phyloP scores from a whole-genome alignment of 2,888 invertebrate species.

The Plagodis pulveraria region DNA sequence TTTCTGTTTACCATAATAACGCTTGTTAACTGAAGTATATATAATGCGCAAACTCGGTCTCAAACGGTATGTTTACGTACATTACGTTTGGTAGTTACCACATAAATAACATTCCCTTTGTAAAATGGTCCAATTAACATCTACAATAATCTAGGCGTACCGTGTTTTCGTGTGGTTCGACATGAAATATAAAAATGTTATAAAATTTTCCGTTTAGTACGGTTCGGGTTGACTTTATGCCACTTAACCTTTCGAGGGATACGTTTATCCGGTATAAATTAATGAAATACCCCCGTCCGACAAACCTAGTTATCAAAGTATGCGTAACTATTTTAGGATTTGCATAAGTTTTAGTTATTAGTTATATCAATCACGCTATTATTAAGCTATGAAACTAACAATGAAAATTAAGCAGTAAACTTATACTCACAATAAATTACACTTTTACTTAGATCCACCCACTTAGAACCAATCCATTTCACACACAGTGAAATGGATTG shows the following conservation, averaged over 20 bases:
- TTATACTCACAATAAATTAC: too few species aligned
- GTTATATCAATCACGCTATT: too few species aligned
- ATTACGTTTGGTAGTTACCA: background rate
- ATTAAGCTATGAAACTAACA: too few species aligned
- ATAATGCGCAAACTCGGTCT: background rate
- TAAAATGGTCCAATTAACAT: slow-evolving; percentile 25
- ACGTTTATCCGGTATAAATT: slow-evolving; percentile 15
- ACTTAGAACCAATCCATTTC: too few species aligned
- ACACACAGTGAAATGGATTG: too few species aligned
- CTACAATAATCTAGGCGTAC: slow-evolving; percentile 14
- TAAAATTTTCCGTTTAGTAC: slow-evolving; percentile 24
- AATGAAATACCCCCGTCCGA: slow-evolving; percentile 15
- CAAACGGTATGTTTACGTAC: slow-evolving; percentile 8
- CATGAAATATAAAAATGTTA: slow-evolving; percentile 19
- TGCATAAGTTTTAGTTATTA: slow-evolving; percentile 1
- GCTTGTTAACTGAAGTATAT: too few species aligned
- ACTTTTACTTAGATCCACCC: too few species aligned
- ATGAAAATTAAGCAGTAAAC: too few species aligned
- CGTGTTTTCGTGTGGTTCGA: slow-evolving; percentile 19
- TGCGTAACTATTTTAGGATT: slow-evolving; percentile 8
- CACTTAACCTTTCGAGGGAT: slow-evolving; percentile 24
- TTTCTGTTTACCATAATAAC: too few species aligned
- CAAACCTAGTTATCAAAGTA: slow-evolving; percentile 5
- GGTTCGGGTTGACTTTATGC: slow-evolving; percentile 22
- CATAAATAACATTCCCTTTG: slow-evolving; percentile 19